Evolutionary conservation across 2,797 vertebrate genomes (phyloP), one percentile per base, ranked within the genome.

Genomic region (Myiothlypis chrysogaster): DNA sequence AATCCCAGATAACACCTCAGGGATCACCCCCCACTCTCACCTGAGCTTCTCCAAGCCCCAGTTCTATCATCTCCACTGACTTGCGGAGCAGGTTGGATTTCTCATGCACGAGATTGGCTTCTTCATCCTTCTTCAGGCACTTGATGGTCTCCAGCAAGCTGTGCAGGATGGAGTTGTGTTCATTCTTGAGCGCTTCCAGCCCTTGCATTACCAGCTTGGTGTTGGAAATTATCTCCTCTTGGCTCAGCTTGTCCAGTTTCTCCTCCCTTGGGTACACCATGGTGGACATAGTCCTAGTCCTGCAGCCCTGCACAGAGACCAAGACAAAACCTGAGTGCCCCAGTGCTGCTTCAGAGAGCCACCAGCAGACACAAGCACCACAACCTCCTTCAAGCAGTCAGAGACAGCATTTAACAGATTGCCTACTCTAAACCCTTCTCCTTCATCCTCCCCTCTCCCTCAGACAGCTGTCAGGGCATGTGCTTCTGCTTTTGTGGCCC

Each of bases 211-310:
- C 99, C 96, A 99, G 97, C 95, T 99, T 99, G 4, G 99, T 99
- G 97, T 99, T 99, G 47, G 99, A 99, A 97, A 99, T 99, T n/a
- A 99, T 99, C 97, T 99, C 99, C 96, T 99, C 99, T 98, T 99
- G 99, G 85, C 98, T 98, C 88, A 99, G 98, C 95, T 99, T 99
- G 97, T 99, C 99, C 21, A 99, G 97, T 97, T 99, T 99, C 98
- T 99, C 99, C 91, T 99, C 99, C 77, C 98, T 98, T 61, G 98
- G 98, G 94, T 98, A 99, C 91, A 99, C 98, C 98, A 99, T 99
- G 71, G 98, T 98, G 93, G 99, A 99, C 99, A 99, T 99, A 96
- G 68, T 90, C 80, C 87, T 90, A 57, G 50, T 91, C 46, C 86
- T 80, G 89, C 80, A 87, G 83, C 66, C 85, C 80, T 95, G 35